Conservation (phyloP, 2,888 invertebrate genomes). For the Tridacna gigas region DNA sequence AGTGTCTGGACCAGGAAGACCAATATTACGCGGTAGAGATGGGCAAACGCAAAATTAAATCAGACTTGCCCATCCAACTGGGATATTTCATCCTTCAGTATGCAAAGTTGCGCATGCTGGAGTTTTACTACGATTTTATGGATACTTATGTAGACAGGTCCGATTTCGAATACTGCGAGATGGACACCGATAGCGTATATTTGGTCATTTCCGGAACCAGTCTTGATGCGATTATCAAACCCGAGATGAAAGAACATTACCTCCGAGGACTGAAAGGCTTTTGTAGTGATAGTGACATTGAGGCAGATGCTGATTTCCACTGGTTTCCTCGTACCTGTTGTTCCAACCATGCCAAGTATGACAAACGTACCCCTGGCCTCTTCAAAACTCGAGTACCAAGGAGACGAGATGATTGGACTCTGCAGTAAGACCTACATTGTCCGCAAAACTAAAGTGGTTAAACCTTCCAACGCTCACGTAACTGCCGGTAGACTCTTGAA, state of each 20-base stretch:
- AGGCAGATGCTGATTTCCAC: neutral
- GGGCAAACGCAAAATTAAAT: slow-evolving; percentile 48
- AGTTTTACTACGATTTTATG: too few relatives aligned
- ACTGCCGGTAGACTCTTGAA: slow-evolving; percentile 1
- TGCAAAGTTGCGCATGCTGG: slow-evolving; percentile 13
- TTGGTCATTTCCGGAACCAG: slow-evolving; percentile 51
- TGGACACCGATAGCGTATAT: too few relatives aligned
- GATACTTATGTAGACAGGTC: too few relatives aligned
- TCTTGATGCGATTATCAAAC: slow-evolving; percentile 49
- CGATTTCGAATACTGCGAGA: too few relatives aligned
- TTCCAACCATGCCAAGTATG: too few relatives aligned
- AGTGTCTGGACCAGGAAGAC: slow-evolving; percentile 39
- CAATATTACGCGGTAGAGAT: slow-evolving; percentile 53
- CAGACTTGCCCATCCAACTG: slow-evolving; percentile 4
- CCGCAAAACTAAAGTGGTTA: neutral
- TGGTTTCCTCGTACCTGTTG: too few relatives aligned
- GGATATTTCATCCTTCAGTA: too few relatives aligned
- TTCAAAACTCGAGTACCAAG: too few relatives aligned
- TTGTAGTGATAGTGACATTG: slow-evolving; percentile 31
- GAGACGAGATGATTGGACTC: too few relatives aligned
- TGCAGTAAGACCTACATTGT: slow-evolving; percentile 14
- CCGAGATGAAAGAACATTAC: too few relatives aligned
- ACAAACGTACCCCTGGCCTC: too few relatives aligned
- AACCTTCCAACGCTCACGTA: slow-evolving; percentile 14
- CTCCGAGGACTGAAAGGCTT: slow-evolving; percentile 30